These are phyloP conservation scores for Phaethornis superciliosus DNA, from an alignment of 2,113 vertebrate species.

Conservation along the genomic window DNA sequence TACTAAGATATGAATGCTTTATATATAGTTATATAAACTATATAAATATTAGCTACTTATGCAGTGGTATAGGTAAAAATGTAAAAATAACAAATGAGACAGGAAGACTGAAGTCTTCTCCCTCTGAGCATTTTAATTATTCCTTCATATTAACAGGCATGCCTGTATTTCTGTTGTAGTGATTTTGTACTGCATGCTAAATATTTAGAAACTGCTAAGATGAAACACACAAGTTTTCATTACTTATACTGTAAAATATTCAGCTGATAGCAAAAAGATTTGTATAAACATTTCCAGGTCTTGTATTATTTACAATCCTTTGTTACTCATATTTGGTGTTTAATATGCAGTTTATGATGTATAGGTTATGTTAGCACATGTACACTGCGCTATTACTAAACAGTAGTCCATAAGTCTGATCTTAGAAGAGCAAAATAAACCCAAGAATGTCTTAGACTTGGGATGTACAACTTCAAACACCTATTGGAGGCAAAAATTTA, in stretches of 20 bases:
- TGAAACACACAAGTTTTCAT: background rate
- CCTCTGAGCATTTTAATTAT: background rate
- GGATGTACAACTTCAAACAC: background rate
- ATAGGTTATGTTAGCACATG: background rate
- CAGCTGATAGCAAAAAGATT: background rate
- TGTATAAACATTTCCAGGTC: background rate
- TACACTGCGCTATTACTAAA: background rate
- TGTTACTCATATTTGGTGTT: background rate
- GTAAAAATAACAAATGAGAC: background rate
- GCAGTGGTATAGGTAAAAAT: background rate
- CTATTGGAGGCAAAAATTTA: background rate
- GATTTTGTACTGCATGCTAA: background rate
- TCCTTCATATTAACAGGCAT: background rate
- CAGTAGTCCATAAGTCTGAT: background rate
- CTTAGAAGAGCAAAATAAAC: background rate
- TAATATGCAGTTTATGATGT: background rate
- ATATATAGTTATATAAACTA: background rate
- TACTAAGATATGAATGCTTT: background rate
- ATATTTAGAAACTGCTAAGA: background rate
- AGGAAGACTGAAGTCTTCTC: background rate
- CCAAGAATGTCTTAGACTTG: background rate
- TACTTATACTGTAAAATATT: background rate
- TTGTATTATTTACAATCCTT: background rate
- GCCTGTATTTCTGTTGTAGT: background rate
- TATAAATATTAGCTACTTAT: background rate